These are phyloP conservation scores for Leptinotarsa tumamoca DNA, from an alignment of 2,888 invertebrate species.

Conservation along the genomic window DNA sequence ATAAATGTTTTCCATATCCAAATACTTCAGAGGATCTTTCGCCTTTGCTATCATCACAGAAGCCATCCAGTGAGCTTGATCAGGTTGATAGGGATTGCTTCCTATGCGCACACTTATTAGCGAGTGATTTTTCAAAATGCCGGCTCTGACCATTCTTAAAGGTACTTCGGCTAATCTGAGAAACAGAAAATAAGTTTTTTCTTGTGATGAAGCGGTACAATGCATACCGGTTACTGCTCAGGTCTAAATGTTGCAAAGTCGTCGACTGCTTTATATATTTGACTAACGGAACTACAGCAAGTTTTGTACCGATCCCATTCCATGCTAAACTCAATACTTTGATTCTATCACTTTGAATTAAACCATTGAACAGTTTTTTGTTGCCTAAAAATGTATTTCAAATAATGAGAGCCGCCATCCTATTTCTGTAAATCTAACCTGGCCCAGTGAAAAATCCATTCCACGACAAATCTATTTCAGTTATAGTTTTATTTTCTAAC, in stretches of 20 bases:
- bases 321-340: constrained; percentile 66
- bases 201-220: neutral
- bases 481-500: constrained; percentile 64
- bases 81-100: constrained; percentile 68
- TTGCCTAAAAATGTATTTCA: constrained; percentile 54
- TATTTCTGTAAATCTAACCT: constrained; percentile 52
- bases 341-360: constrained; percentile 60
- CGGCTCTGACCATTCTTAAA: constrained; percentile 62
- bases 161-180: constrained; percentile 56
- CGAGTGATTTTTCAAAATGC: constrained; percentile 65
- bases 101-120: constrained; percentile 67
- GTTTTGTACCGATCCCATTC: constrained; percentile 65
- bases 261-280: constrained; percentile 54
- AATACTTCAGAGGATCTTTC: constrained; percentile 58
- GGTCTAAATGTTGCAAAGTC: constrained; percentile 59
- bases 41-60: constrained; percentile 60
- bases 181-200: neutral
- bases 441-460: constrained; percentile 66
- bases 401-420: neutral
- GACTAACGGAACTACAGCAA: constrained; percentile 55
- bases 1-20: constrained; percentile 69
- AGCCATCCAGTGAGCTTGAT: constrained; percentile 66
- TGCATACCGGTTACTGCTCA: constrained; percentile 64
- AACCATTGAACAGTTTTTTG: constrained; percentile 61
- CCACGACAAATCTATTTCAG: constrained; percentile 69